Percentiles rank a stretch among this genome's conserved stretches.
Evolutionary conservation across 2,113 vertebrate genomes (phyloP).

Genomic region (Dicaeum eximium): DNA sequence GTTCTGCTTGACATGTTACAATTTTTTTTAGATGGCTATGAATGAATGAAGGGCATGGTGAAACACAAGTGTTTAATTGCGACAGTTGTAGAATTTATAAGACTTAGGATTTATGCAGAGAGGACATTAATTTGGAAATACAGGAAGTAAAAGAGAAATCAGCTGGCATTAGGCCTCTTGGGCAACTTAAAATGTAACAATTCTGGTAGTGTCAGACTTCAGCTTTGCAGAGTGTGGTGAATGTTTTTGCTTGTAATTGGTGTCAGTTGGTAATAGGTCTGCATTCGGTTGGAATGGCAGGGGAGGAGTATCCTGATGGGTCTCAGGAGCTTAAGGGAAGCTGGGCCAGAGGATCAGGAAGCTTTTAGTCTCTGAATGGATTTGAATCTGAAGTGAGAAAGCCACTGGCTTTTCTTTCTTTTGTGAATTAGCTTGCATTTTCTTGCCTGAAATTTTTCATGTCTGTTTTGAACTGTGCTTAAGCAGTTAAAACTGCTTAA

Average conservation of each 20-base stretch:
- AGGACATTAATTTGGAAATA: not conserved
- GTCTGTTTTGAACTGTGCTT: not conserved
- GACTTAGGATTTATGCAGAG: not conserved
- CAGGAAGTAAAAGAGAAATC: not conserved
- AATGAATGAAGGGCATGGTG: not conserved
- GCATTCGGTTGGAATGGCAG: not conserved
- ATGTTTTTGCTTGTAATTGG: not conserved
- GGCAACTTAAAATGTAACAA: not conserved
- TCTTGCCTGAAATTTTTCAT: not conserved
- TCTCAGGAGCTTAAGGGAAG: not conserved
- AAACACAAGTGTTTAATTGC: not conserved
- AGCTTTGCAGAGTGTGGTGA: not conserved
- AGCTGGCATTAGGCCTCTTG: not conserved
- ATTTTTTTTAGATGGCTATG: not conserved
- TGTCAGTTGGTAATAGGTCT: not conserved
- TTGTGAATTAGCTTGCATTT: not conserved
- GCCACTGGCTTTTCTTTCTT: not conserved
- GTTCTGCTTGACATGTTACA: not conserved
- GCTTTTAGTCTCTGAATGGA: not conserved
- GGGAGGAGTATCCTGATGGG: not conserved
- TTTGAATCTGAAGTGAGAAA: not conserved
- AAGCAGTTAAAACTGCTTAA: not conserved
- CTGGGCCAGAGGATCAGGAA: not conserved
- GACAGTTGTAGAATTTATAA: not conserved
- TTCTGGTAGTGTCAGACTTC: not conserved